phyloP scores from a whole-genome alignment of 2,113 vertebrate species.

The Girardinichthys multiradiatus region DNA sequence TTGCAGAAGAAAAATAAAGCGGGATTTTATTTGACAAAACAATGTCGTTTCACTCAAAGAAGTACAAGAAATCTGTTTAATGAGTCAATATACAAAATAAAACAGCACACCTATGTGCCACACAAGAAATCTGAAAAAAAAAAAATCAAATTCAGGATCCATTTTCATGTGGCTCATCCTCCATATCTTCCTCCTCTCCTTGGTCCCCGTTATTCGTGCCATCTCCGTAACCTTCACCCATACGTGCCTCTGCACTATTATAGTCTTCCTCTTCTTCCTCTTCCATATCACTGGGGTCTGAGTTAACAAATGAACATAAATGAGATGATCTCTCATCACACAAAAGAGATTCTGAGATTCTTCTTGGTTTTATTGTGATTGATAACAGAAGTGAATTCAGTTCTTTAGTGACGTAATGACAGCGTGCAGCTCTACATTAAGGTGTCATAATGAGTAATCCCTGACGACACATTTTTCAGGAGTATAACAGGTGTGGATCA shows the following conservation, averaged over 20 bases:
- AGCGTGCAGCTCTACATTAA: background rate
- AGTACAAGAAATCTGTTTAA: conserved; percentile 50
- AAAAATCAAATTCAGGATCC: conserved; percentile 74
- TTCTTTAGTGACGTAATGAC: too few relatives aligned
- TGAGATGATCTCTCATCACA: background rate
- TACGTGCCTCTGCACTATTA: conserved; percentile 6
- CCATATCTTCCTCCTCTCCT: conserved; percentile 78
- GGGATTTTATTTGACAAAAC: background rate
- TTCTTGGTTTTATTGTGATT: too few relatives aligned
- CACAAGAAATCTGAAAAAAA: conserved; percentile 3
- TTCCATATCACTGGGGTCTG: conserved; percentile 58
- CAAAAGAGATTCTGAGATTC: too few relatives aligned
- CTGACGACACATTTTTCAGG: too few relatives aligned
- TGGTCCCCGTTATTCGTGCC: conserved; percentile 46
- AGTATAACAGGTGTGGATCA: too few relatives aligned
- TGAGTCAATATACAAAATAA: conserved; percentile 41
- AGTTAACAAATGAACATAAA: background rate
- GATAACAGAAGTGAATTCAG: too few relatives aligned
- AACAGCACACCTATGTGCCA: background rate
- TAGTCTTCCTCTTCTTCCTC: conserved; percentile 72
- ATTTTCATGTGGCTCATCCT: conserved; percentile 84
- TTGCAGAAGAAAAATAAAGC: background rate
- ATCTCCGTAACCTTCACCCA: conserved; percentile 40
- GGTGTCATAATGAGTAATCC: too few relatives aligned
- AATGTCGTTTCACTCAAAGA: background rate